These are phyloP conservation scores for Myiotriccus ornatus DNA, from an alignment of 2,797 vertebrate genomes.

Conservation along the genomic window DNA sequence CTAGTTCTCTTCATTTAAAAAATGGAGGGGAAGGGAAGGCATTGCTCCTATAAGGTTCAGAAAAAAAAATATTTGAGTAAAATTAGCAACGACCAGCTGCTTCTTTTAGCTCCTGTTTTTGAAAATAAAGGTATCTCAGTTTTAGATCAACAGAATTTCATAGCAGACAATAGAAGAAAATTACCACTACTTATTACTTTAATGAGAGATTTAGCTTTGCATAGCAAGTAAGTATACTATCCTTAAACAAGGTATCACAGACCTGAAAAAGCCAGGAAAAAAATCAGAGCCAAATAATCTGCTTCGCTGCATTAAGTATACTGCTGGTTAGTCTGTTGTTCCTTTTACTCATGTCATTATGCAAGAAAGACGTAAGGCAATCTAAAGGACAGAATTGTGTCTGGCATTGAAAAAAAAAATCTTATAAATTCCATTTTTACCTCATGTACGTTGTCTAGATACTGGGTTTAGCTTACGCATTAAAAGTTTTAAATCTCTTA, in stretches of 20 bases:
- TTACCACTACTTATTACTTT: background rate
- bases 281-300: background rate
- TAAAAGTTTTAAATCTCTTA: background rate
- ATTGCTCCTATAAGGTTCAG: background rate
- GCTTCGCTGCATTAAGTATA: background rate
- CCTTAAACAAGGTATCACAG: background rate
- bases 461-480: background rate
- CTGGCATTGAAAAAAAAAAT: background rate
- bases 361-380: background rate
- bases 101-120: background rate
- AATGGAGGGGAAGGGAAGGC: background rate
- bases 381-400: background rate
- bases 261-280: background rate
- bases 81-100: background rate
- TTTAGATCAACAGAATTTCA: background rate
- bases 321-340: background rate
- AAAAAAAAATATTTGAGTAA: background rate
- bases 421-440: background rate
- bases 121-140: background rate
- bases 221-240: background rate
- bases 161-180: background rate
- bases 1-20: conserved; percentile 34
- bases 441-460: background rate
- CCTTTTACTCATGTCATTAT: background rate
- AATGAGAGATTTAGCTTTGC: background rate